Base-by-base conservation (phyloP, 1,140 invertebrate species). In the Mamestra configurata region DNA sequence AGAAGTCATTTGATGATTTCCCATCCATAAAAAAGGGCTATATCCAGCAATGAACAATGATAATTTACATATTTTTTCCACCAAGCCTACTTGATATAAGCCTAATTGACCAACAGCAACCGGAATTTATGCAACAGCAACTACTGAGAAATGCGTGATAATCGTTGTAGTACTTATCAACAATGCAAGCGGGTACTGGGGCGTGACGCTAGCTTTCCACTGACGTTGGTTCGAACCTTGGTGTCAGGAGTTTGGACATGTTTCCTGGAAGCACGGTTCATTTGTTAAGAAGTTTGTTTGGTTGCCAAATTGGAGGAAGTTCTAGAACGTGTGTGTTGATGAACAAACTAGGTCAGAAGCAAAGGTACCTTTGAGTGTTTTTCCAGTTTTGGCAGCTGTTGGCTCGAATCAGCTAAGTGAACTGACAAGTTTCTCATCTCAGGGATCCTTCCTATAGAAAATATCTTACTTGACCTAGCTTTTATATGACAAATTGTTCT, bases 151-250 rank as follows among this genome's bases (percentile, higher is more conserved):
- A 66, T 40, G 31, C 13, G 20, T 68, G 18, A 49, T 24, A 22
- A 20, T 43, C 6, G 59, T 10, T 18, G 31, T 66, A 3, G 27
- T 61, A 35, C 35, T 20, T 40, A 40, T 64, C 40, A 64, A 64
- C 59, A 64, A 64, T 64, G 59, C 59, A 40, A 64, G 35, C 10
- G 59, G n/a, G 59, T 37, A 64, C 59, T 46, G 64, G 40, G 64
- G 64, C 64, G 64, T 68, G 64, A 68, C 64, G 64, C 0, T 49
- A 68, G 51, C 70, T 72, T 72, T 72, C 70, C 49, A 72, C 27
- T 20, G 13, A 6, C 40, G 20, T 20, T 49, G 31, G 15, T 35
- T 35, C 8, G n/a, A 51, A 70, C 66, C 66, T 51, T 37, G 51
- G 24, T 35, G 70, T 22, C 13, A 24, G 49, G 7, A 37, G 49